Percentiles rank a stretch among this genome's conserved stretches.
Conservation (phyloP, 2,113 vertebrate species). For the Leucoraja erinaceus region DNA sequence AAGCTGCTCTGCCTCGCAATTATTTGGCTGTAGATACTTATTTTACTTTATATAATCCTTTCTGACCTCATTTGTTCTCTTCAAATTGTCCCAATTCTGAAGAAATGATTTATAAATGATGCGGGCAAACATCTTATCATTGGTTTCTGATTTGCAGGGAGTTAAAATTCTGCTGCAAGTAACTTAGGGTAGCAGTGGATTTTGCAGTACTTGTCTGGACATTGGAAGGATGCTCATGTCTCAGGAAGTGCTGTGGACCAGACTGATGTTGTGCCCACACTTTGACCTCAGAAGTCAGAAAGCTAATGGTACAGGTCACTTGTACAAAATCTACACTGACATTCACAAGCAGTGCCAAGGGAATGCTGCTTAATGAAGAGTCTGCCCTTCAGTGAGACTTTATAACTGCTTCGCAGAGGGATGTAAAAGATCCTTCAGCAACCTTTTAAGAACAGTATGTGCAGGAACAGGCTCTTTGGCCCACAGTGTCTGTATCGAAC, state of each 20-base stretch:
- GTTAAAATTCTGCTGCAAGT: background rate
- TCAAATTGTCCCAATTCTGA: constrained; percentile 33
- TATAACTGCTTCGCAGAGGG: background rate
- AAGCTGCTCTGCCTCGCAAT: constrained; percentile 9
- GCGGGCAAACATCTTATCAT: background rate
- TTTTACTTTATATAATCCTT: constrained; percentile 29
- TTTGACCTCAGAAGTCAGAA: background rate
- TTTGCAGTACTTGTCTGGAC: background rate
- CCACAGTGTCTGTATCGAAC: too few species aligned
- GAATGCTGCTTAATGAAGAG: too few species aligned
- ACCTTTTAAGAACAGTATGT: background rate
- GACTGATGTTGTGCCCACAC: background rate
- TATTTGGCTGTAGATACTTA: constrained; percentile 30
- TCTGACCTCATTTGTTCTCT: constrained; percentile 18
- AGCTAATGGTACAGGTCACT: background rate
- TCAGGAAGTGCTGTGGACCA: background rate
- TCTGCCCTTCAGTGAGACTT: background rate
- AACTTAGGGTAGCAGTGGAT: background rate
- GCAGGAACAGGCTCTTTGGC: too few species aligned
- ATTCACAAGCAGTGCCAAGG: background rate
- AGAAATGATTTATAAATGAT: background rate
- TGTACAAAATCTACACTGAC: background rate
- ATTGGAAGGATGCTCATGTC: background rate
- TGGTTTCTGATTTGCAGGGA: background rate
- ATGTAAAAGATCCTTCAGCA: background rate